Conservation (phyloP, 2,797 vertebrate species). For the Loriculus beryllinus region DNA sequence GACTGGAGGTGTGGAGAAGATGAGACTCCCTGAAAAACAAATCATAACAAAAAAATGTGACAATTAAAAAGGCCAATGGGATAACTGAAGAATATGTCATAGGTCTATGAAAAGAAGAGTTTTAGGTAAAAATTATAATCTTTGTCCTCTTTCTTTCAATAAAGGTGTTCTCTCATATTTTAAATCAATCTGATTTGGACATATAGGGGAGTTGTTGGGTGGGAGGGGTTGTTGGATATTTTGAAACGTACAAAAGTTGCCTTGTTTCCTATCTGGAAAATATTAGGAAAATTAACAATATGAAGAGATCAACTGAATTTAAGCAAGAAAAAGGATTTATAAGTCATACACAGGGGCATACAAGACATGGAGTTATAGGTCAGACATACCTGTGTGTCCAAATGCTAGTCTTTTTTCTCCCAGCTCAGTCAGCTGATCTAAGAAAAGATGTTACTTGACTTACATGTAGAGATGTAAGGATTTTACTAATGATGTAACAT, state of each 20-base stretch:
- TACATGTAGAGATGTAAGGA: not conserved
- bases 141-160: not conserved
- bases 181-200: not conserved
- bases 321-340: not conserved
- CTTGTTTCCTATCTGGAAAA: not conserved
- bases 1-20: not conserved
- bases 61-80: not conserved
- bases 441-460: not conserved
- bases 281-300: not conserved
- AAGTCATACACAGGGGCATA: not conserved
- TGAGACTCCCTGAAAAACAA: not conserved
- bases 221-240: not conserved
- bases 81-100: not conserved
- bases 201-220: rapidly evolving
- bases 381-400: not conserved
- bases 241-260: not conserved
- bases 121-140: not conserved
- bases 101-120: not conserved
- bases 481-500: not conserved
- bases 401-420: not conserved
- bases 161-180: not conserved
- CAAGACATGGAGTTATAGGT: not conserved
- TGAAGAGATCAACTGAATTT: not conserved
- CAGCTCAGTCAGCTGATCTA: not conserved
- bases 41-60: not conserved